Base-by-base conservation (phyloP, 2,888 invertebrate genomes). In the Thalpophila matura region DNA sequence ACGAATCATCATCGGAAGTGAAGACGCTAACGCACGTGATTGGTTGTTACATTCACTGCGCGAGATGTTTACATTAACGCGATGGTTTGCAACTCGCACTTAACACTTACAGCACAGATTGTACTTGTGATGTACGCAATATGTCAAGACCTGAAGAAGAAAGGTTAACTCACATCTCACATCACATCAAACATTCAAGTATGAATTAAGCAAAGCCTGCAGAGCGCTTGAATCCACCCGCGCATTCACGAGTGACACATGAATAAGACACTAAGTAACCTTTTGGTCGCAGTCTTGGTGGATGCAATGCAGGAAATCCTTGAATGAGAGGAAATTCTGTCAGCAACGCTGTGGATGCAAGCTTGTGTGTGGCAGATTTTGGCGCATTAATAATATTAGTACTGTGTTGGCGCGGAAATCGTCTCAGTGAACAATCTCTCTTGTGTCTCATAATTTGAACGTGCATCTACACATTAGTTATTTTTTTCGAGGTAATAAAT, bases 261-360 rank as follows among this genome's bases (percentile, higher is more conserved):
- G 43, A 59, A 58, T 43, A 29, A 55, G 10, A 26, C 12, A 31
- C 27, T 49, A 74, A 59, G 50, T 18, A 55, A 51, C 7, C 46
- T 43, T 59, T 74, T 74, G 69, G 47, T 68, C 20, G 12, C 37
- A 45, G 6, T 33, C 46, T 6, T 51, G 9, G 43, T 12, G 12
- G 49, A 56, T 54, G 26, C 29, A 58, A 50, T 49, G 33, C 4
- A 20, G 12, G 42, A 66, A 53, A 49, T 66, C 20, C 31, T 6
- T 1, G 9, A 54, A 74, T 24, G 9, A 14, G 22, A 31, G 53
- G 49, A 54, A 42, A 45, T 33, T 14, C 7, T 43, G 37, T 9
- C 29, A 38, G 18, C 7, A 47, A 53, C 26, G 12, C 27, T 37
- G 38, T 29, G 27, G 29, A 29, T 46, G 31, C 45, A 31, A n/a